Conservation (phyloP, 2,888 invertebrate genomes). For the Drosophila kanekoi region DNA sequence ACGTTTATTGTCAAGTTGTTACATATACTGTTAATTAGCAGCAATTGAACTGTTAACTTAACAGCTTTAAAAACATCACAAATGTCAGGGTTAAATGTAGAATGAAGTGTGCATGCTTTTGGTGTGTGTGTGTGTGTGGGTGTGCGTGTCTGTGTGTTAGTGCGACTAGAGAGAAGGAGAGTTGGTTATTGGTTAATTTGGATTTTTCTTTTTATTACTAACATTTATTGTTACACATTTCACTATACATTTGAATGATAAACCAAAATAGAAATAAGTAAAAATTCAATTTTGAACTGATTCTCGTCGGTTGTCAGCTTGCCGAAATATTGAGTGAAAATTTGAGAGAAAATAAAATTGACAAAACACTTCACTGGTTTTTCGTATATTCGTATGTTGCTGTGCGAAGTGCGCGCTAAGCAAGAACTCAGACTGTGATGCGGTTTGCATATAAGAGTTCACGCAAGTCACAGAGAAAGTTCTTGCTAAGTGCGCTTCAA, state of each 20-base stretch:
- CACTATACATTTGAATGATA: constrained; percentile 30
- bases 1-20: neutral
- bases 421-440: constrained; percentile 99
- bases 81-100: constrained; percentile 1
- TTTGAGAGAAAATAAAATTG: constrained; percentile 13
- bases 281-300: constrained; percentile 83
- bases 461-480: constrained; percentile 93
- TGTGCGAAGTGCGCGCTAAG: constrained; percentile 87
- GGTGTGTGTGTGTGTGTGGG: constrained; percentile 5
- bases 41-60: constrained; percentile 11
- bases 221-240: constrained; percentile 33
- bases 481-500: constrained; percentile 86
- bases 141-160: constrained; percentile 5
- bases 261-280: constrained; percentile 26
- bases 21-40: constrained; percentile 20
- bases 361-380: constrained; percentile 12
- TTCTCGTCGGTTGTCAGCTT: constrained; percentile 73
- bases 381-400: constrained; percentile 73
- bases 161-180: constrained; percentile 8
- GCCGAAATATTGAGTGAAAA: constrained; percentile 53
- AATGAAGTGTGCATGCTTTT: constrained; percentile 20
- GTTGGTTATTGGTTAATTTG: constrained; percentile 11
- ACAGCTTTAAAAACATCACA: constrained; percentile 3
- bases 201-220: neutral
- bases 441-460: constrained; percentile 85